Percentiles rank a stretch among this genome's conserved stretches.
These are phyloP conservation scores for Antheraea mylitta DNA, from an alignment of 1,140 invertebrate genomes.

Conservation along the genomic window DNA sequence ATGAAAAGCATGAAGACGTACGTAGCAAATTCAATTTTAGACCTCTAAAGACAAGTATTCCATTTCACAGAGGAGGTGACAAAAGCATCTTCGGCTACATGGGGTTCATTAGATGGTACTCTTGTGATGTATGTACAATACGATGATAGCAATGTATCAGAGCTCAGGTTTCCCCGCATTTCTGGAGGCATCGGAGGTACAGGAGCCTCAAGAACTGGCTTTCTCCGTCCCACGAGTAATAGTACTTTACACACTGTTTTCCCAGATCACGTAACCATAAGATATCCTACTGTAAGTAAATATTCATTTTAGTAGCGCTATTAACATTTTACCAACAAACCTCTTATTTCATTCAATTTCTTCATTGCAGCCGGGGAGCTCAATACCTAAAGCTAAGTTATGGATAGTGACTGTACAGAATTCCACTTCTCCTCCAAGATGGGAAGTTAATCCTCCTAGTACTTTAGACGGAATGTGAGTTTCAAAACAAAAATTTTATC, in stretches of 20 bases:
- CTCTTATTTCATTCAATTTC: not conserved
- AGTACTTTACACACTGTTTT: slow-evolving; percentile 75
- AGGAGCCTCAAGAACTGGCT: slow-evolving; percentile 69
- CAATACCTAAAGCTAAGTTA: slow-evolving; percentile 89
- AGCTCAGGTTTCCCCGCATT: slow-evolving; percentile 89
- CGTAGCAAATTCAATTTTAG: too few species aligned
- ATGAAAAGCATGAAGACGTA: too few species aligned
- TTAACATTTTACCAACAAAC: too few species aligned
- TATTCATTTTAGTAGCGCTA: too few species aligned
- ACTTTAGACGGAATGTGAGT: slow-evolving; percentile 86
- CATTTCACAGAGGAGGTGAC: slow-evolving; percentile 86
- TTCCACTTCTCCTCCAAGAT: slow-evolving; percentile 79
- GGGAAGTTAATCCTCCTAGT: slow-evolving; percentile 84
- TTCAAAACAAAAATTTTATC: not conserved
- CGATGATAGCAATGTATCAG: slow-evolving; percentile 90
- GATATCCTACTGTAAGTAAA: slow-evolving; percentile 85
- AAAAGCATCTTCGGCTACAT: slow-evolving; percentile 86
- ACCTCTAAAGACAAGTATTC: not conserved
- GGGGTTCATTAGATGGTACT: slow-evolving; percentile 90
- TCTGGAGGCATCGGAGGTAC: slow-evolving; percentile 73
- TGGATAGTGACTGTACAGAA: slow-evolving; percentile 90
- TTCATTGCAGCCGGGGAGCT: slow-evolving; percentile 85
- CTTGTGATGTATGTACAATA: slow-evolving; percentile 92
- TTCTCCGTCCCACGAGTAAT: slow-evolving; percentile 56
- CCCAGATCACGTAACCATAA: slow-evolving; percentile 86